These are phyloP conservation scores for Xestoiulus laeticollis DNA, from an alignment of 2,888 invertebrate genomes.

Conservation along the genomic window DNA sequence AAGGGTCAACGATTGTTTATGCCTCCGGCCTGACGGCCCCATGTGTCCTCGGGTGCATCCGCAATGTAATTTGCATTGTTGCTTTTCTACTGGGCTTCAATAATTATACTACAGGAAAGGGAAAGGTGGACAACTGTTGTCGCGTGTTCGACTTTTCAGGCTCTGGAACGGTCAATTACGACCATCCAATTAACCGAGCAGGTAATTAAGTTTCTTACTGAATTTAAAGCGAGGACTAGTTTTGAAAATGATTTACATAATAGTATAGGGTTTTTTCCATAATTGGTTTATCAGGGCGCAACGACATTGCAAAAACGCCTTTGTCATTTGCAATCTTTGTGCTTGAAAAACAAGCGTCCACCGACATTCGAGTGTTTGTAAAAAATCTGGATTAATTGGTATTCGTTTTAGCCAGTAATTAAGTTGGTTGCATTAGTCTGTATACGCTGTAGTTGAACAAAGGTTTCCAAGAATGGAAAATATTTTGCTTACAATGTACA, in stretches of 20 bases:
- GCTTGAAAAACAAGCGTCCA: too few relatives aligned
- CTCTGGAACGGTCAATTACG: background rate
- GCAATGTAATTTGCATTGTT: slow-evolving; percentile 11
- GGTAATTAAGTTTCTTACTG: slow-evolving; percentile 5
- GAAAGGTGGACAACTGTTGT: background rate
- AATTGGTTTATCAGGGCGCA: background rate
- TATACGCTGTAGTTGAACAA: background rate
- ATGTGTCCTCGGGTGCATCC: background rate
- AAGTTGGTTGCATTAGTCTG: too few relatives aligned
- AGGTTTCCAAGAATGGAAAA: background rate
- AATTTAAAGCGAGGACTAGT: background rate
- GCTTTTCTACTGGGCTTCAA: slow-evolving; percentile 4
- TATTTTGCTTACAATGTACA: background rate
- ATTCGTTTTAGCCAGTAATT: too few relatives aligned
- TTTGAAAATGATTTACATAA: background rate
- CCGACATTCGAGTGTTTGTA: background rate
- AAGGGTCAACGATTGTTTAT: slow-evolving; percentile 24
- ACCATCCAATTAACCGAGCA: slow-evolving; percentile 28
- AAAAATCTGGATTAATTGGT: background rate
- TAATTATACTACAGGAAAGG: slow-evolving; percentile 24
- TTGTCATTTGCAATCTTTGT: background rate
- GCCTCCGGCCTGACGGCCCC: slow-evolving; percentile 6
- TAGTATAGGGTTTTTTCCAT: background rate
- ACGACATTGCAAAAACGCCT: background rate
- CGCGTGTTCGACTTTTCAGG: background rate